A percentile compares a stretch with the other conserved stretches of the same genome.
Evolutionary conservation across 2,113 vertebrate species (phyloP).

Genomic region (Bufo bufo): DNA sequence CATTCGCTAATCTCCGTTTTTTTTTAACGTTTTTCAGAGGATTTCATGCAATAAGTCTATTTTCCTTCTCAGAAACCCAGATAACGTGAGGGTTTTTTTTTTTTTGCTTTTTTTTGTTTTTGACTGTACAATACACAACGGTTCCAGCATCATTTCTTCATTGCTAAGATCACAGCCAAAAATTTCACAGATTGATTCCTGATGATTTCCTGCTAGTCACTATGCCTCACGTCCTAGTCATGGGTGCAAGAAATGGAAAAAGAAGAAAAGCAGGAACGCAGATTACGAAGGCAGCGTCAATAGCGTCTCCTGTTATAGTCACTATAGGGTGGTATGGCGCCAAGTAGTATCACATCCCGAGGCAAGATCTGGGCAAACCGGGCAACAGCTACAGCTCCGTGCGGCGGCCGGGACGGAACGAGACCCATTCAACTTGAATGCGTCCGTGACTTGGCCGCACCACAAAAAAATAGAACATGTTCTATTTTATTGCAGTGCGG

Average conservation of each 20-base stretch:
- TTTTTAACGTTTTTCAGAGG: constrained; percentile 14
- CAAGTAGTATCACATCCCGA: too few relatives aligned
- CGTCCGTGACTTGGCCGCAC: too few relatives aligned
- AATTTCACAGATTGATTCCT: neutral
- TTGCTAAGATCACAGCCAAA: constrained; percentile 36
- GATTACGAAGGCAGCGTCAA: neutral
- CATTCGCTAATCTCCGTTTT: constrained; percentile 32
- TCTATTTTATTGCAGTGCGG: too few relatives aligned
- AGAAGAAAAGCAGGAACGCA: neutral
- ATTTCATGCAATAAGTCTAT: constrained; percentile 18
- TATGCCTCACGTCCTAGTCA: neutral
- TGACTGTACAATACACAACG: neutral
- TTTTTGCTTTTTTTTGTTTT: neutral
- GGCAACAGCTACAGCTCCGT: too few relatives aligned
- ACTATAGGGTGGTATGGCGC: too few relatives aligned
- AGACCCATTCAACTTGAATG: too few relatives aligned
- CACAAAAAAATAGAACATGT: too few relatives aligned
- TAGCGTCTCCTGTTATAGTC: neutral
- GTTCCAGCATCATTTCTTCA: constrained; percentile 12
- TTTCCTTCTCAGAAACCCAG: constrained; percentile 25
- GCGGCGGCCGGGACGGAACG: too few relatives aligned
- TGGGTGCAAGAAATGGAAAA: neutral
- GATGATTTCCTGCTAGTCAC: neutral
- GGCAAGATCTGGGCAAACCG: too few relatives aligned
- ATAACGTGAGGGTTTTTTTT: constrained; percentile 20